Evolutionary conservation across 2,888 invertebrate species (phyloP).

Genomic region (Hydrotaea cyrtoneurina): DNA sequence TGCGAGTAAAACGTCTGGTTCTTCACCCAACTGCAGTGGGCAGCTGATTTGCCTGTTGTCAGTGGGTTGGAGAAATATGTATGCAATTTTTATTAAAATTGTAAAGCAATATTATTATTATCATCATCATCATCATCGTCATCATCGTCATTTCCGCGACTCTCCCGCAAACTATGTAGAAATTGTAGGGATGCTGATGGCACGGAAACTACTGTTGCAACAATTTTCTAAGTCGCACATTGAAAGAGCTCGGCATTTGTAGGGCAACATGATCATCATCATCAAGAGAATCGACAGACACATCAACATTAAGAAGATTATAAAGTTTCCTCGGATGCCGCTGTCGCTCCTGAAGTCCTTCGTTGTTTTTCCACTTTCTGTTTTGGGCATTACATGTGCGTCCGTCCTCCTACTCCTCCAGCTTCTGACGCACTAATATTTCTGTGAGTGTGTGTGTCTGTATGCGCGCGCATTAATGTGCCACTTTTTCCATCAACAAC

Average conservation of each 20-base stretch:
- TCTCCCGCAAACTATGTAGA: neutral
- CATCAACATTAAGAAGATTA: slow-evolving; percentile 34
- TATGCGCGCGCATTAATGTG: no score
- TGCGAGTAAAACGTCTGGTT: neutral
- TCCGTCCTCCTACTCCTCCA: neutral
- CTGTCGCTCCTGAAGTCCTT: neutral
- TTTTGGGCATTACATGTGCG: neutral
- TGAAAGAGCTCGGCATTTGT: no score
- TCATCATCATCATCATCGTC: neutral
- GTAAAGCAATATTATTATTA: slow-evolving; percentile 43
- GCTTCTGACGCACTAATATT: neutral
- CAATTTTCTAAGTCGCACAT: neutral
- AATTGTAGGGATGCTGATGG: neutral
- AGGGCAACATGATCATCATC: no score
- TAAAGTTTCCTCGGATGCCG: slow-evolving; percentile 8
- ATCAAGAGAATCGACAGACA: neutral
- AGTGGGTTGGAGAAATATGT: slow-evolving; percentile 34
- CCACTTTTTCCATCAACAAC: neutral
- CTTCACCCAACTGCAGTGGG: neutral
- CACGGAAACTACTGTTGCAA: neutral
- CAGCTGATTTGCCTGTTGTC: neutral
- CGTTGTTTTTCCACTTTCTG: neutral
- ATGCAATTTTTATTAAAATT: slow-evolving; percentile 42
- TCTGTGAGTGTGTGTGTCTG: no score
- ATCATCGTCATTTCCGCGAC: neutral